A percentile compares a stretch with the other conserved stretches of the same genome.
These are phyloP conservation scores for Miltochrista miniata DNA, from an alignment of 2,888 invertebrate genomes.

Conservation along the genomic window DNA sequence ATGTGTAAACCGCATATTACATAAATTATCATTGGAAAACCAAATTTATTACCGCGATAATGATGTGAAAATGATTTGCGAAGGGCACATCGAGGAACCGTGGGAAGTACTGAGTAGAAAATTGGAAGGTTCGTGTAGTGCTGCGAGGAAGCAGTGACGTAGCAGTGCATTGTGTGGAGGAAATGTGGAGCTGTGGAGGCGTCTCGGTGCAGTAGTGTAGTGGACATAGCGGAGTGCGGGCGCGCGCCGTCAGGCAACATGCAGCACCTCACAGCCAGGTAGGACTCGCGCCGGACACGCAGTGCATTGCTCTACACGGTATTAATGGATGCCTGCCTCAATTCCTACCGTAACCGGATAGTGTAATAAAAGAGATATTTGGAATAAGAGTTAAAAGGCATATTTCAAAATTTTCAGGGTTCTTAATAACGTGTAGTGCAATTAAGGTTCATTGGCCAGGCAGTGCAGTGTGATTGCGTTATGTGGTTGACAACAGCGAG, in stretches of 20 bases:
- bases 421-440: too few relatives aligned
- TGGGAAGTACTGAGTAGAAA: slow-evolving; percentile 37
- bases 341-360: background rate
- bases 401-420: background rate
- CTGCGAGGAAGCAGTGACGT: slow-evolving; percentile 50
- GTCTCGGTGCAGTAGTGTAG: slow-evolving; percentile 28
- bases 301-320: background rate
- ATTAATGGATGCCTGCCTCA: background rate
- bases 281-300: slow-evolving; percentile 13
- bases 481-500: too few relatives aligned
- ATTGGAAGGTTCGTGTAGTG: slow-evolving; percentile 40
- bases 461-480: background rate
- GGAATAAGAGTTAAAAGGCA: too few relatives aligned
- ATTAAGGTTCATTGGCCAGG: too few relatives aligned
- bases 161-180: slow-evolving; percentile 7
- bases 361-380: too few relatives aligned
- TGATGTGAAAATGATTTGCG: slow-evolving; percentile 39
- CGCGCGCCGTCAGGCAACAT: slow-evolving; percentile 32
- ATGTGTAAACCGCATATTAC: too few relatives aligned
- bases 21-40: too few relatives aligned
- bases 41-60: background rate
- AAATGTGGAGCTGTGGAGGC: slow-evolving; percentile 1
- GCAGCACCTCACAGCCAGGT: slow-evolving; percentile 36
- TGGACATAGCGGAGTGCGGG: slow-evolving; percentile 30
- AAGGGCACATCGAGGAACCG: slow-evolving; percentile 50